A percentile compares a stretch with the other conserved stretches of the same genome.
These are phyloP conservation scores for Chrysaora quinquecirrha DNA, from an alignment of 30 jellyfish, hydroid and myxozoan species.

Conservation along the genomic window DNA sequence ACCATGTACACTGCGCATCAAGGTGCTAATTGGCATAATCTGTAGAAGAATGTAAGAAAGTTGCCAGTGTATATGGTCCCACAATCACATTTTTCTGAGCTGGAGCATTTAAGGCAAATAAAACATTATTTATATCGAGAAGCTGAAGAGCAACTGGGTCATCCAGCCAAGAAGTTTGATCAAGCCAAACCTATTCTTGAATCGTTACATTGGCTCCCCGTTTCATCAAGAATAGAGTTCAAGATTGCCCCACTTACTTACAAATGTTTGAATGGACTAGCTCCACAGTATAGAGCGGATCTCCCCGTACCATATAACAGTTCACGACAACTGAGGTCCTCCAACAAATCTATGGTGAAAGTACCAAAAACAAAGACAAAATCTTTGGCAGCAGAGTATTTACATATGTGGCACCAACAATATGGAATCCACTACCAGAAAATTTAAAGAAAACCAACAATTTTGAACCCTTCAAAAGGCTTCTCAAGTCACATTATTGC, in stretches of 20 bases:
- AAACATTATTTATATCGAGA: conserved; percentile 3
- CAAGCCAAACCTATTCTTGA: conserved; percentile 11
- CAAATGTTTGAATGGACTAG: conserved; percentile 19
- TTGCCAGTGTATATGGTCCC: no score
- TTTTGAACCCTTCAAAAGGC: conserved; percentile 27
- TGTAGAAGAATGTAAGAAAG: no score
- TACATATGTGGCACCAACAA: conserved; percentile 43
- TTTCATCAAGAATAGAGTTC: conserved; percentile 1
- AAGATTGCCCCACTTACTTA: conserved; percentile 3
- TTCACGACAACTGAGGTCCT: not conserved
- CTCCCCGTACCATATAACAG: not conserved
- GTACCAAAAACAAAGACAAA: conserved; percentile 35
- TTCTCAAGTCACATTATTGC: conserved; percentile 28
- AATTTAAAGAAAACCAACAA: conserved; percentile 8
- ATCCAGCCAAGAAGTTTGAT: not conserved
- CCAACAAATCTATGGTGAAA: conserved; percentile 29
- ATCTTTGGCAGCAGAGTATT: conserved; percentile 40
- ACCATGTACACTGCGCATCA: no score
- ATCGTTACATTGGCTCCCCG: conserved; percentile 25
- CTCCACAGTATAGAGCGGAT: not conserved
- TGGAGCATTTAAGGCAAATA: not conserved
- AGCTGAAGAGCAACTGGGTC: conserved; percentile 14
- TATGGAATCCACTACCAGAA: conserved; percentile 37
- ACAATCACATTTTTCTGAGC: not conserved
- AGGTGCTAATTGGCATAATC: no score